These are phyloP conservation scores for Oreochromis mossambicus DNA, from an alignment of 2,797 vertebrate genomes.

Conservation along the genomic window DNA sequence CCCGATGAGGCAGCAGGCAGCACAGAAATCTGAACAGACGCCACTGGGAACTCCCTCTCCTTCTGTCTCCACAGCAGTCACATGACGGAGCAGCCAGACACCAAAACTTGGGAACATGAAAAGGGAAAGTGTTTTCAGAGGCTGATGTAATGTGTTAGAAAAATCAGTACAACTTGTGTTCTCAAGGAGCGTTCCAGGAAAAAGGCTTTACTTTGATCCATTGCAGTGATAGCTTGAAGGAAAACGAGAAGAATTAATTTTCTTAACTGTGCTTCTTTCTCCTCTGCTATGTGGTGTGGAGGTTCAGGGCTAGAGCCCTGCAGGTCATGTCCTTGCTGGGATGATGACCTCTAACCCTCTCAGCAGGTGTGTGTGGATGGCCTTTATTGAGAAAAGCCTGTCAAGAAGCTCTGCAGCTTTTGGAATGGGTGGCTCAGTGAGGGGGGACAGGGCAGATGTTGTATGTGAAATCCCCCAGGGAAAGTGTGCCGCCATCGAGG, in stretches of 20 bases:
- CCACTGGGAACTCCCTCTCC: slow-evolving; percentile 37
- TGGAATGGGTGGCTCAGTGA: slow-evolving; percentile 21
- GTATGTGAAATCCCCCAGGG: slow-evolving; percentile 62
- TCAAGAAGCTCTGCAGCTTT: slow-evolving; percentile 41
- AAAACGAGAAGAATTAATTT: background rate
- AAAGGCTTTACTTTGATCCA: background rate
- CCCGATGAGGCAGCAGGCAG: slow-evolving; percentile 53
- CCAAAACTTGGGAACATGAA: background rate
- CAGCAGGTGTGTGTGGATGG: slow-evolving; percentile 70
- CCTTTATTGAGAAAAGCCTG: slow-evolving; percentile 53
- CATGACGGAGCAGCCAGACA: slow-evolving; percentile 2
- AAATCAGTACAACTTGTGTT: background rate
- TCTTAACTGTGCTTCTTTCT: background rate
- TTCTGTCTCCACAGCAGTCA: slow-evolving; percentile 33
- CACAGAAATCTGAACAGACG: slow-evolving; percentile 11
- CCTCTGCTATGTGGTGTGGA: background rate
- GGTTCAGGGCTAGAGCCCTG: slow-evolving; percentile 15
- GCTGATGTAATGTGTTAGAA: background rate
- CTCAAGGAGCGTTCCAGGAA: background rate
- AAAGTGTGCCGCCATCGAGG: slow-evolving; percentile 66
- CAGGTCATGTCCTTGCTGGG: slow-evolving; percentile 24
- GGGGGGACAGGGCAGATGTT: slow-evolving; percentile 70
- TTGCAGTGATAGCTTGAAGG: background rate
- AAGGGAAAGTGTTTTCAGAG: slow-evolving; percentile 1
- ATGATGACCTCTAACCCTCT: slow-evolving; percentile 66